phyloP scores from a whole-genome alignment of 2,797 vertebrate species.

The Phyllotis vaccarum region DNA sequence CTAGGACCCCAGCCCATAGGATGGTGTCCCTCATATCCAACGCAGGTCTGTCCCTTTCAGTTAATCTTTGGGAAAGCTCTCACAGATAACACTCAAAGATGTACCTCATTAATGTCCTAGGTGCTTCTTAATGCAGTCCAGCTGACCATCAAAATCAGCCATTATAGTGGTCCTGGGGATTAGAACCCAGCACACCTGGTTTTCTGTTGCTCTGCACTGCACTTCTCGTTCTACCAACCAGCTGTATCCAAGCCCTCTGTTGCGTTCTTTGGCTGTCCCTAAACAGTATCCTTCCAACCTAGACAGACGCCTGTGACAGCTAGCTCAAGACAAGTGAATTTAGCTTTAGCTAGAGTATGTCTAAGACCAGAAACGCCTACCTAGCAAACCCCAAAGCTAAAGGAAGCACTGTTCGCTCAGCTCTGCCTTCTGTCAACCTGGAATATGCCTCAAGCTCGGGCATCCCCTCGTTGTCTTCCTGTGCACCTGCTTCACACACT shows the following conservation, averaged over 20 bases:
- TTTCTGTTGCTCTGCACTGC: neutral
- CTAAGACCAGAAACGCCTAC: neutral
- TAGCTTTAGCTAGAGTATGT: neutral
- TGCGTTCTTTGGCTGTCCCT: neutral
- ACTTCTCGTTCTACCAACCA: neutral
- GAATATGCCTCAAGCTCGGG: neutral
- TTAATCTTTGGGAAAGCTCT: neutral
- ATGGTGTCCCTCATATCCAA: neutral
- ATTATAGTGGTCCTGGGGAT: neutral
- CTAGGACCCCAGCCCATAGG: neutral
- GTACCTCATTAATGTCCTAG: neutral
- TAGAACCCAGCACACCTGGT: neutral
- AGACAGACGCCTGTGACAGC: neutral
- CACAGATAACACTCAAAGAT: too few species aligned
- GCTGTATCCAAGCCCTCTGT: too few species aligned
- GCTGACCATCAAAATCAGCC: neutral
- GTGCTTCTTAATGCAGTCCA: neutral
- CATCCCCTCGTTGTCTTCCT: neutral
- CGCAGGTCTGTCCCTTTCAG: neutral
- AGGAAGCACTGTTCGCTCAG: neutral
- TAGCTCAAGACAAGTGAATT: neutral
- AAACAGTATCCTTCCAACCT: neutral
- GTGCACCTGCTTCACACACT: neutral
- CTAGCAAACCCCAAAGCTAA: neutral
- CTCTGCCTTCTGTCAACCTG: accelerated